Percentiles rank a stretch among this genome's conserved stretches.
phyloP scores from a whole-genome alignment of 2,888 invertebrate species.

The Crocallis elinguaria region DNA sequence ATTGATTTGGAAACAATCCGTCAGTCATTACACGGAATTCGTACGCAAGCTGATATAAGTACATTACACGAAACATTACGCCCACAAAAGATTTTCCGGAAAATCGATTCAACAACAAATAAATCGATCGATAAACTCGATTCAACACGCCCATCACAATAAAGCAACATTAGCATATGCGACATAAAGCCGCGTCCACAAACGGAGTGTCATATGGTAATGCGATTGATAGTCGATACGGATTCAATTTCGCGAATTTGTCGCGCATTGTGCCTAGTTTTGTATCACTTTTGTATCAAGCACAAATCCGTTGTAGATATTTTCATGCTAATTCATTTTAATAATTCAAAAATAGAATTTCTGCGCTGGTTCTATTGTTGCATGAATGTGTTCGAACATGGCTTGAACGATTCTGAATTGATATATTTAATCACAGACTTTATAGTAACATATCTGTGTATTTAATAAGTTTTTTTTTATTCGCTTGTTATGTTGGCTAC shows the following conservation, averaged over 20 bases:
- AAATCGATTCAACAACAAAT: constrained; percentile 53
- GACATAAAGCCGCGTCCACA: constrained; percentile 43
- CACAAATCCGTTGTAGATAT: constrained; percentile 75
- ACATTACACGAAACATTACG: constrained; percentile 39
- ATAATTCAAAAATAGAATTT: constrained; percentile 34
- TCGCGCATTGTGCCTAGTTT: constrained; percentile 67
- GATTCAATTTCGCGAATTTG: constrained; percentile 73
- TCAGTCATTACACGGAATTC: neutral
- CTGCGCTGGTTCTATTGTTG: constrained; percentile 44
- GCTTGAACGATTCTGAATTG: constrained; percentile 16
- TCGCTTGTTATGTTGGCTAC: constrained; percentile 2
- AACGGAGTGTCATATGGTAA: constrained; percentile 65
- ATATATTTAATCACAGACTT: too few relatives aligned
- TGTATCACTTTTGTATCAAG: constrained; percentile 45
- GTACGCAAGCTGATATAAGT: constrained; percentile 17
- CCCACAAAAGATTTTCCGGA: constrained; percentile 49
- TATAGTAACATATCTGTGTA: too few relatives aligned
- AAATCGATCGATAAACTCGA: constrained; percentile 48
- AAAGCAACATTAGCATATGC: constrained; percentile 61
- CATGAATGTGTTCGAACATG: constrained; percentile 31
- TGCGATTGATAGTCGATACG: constrained; percentile 65
- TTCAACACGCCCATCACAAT: constrained; percentile 56
- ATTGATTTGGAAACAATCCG: neutral
- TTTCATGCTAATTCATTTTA: constrained; percentile 70
- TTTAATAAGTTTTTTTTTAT: constrained; percentile 33